Evolutionary conservation across 2,113 vertebrate genomes (phyloP), one percentile per base, ranked within the genome.

Genomic region (Psilopogon haemacephalus): DNA sequence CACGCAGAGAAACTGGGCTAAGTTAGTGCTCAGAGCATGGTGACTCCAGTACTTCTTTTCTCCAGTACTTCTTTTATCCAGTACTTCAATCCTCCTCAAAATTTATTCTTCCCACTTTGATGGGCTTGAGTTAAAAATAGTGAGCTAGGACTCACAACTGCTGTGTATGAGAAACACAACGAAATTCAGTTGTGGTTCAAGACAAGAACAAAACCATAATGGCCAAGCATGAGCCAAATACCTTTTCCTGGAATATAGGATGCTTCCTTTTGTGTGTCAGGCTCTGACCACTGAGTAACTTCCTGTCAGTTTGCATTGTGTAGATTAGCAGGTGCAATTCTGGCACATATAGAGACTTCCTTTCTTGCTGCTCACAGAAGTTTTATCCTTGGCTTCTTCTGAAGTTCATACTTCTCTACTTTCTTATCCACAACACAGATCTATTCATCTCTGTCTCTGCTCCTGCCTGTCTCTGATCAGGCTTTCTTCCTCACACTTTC

Each of bases 261-360:
- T 96, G 88, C 95, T 97, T 97, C 84, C 97, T 95, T 97, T 96
- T 59, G 84, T 96, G 94, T 94, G 91, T 94, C 93, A 76, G 94
- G 81, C 60, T 74, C 38, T 85, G 90, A 59, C 60, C 88, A 97
- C 95, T 97, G 97, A 98, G 95, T 97, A 95, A 97, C 96, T 97
- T 98, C 97, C 97, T 90, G 65, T 44, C 86, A 86, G 74, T 80
- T 91, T 95, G 92, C 79, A 96, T 93, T 94, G 97, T 95, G 85
- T 91, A 87, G 93, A 89, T 84, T 82, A 96, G 93, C 96, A 98
- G 97, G 97, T 98, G 97, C 95, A 93, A 92, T 93, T 88, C 30
- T 84, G 93, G 94, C 96, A 96, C 63, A 30, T 84, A 93, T 95
- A 88, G 94, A 78, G 86, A 76, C 84, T 83, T 96, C 95, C 95